Base-by-base conservation (phyloP, 2,888 invertebrate species). In the Polydrusus tereticollis region DNA sequence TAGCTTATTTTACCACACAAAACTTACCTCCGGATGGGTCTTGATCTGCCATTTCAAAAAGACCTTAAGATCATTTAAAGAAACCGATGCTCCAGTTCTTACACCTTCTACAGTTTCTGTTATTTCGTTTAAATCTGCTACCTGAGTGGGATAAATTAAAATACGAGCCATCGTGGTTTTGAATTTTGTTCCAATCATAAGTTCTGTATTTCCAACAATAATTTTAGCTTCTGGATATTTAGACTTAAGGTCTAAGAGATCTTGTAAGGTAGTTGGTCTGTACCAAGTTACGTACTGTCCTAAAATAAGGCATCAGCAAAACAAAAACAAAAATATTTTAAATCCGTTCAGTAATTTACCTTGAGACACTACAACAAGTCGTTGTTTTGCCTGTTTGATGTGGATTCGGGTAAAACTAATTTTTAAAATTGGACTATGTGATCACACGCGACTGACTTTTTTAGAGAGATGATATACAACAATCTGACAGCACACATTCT, bases 121-220 rank as follows among this genome's bases (percentile, higher is more conserved):
- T 65, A 93, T 88, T 66, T 86, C 84, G 57, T 87, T 88, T 84
- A 98, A 85, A 85, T 96, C 95, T 1, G 86, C 80, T 29, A 98
- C 87, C 79, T 87, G 87, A 12, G 86, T 87, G 0, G 96, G 93
- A 79, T 92, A 92, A 52, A 98, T 90, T 64, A 96, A 86, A 7
- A 94, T 87, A 0, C 95, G 94, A 84, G 96, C 96, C 0, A 89
- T 81, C 80, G 90, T 90, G 77, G 93, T 91, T 83, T 95, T 96
- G 81, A 96, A 94, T 85, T 97, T 97, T 7, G 93, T 89, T 87
- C 98, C 98, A 14, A 98, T 92, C 0, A 72, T 72, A 12, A 74
- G 33, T 45, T 97, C 97, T 0, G 96, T 95, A 82, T 97, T 97
- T 18, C 97, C 97, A 43, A 92, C 92, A 12, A 98, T 89, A 20